Evolutionary conservation across 2,113 vertebrate genomes (phyloP).

Genomic region (Malurus melanocephalus): DNA sequence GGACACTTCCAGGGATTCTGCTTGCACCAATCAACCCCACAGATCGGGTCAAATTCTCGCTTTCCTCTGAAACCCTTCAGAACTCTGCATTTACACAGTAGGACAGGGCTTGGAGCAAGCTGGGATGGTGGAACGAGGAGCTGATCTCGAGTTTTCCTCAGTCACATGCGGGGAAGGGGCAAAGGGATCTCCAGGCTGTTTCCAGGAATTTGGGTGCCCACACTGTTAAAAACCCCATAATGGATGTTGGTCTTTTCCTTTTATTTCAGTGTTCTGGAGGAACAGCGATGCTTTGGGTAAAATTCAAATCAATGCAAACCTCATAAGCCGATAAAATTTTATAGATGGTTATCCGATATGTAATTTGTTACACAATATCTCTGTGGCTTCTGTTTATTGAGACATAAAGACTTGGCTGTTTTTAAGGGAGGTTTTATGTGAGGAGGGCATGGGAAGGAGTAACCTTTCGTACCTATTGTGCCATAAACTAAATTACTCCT

Average conservation of each 20-base stretch:
- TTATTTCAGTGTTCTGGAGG: constrained; percentile 2
- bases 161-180: not conserved
- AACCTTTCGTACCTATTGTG: constrained; percentile 48
- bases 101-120: not conserved
- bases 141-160: not conserved
- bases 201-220: not conserved
- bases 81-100: not conserved
- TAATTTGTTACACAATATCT: constrained; percentile 52
- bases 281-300: constrained; percentile 14
- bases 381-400: constrained; percentile 35
- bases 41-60: not conserved
- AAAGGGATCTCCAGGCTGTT: not conserved
- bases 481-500: constrained; percentile 63
- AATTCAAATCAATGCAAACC: constrained; percentile 41
- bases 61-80: not conserved
- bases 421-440: constrained; percentile 37
- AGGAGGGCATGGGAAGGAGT: constrained; percentile 35
- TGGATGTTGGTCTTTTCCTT: not conserved
- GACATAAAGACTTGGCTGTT: constrained; percentile 47
- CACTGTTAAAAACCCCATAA: not conserved
- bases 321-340: constrained; percentile 26
- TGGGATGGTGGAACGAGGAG: not conserved
- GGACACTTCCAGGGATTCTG: not conserved
- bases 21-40: not conserved
- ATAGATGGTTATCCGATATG: constrained; percentile 56